Conservation (phyloP, 2,113 vertebrate species). For the Salvelinus alpinus region DNA sequence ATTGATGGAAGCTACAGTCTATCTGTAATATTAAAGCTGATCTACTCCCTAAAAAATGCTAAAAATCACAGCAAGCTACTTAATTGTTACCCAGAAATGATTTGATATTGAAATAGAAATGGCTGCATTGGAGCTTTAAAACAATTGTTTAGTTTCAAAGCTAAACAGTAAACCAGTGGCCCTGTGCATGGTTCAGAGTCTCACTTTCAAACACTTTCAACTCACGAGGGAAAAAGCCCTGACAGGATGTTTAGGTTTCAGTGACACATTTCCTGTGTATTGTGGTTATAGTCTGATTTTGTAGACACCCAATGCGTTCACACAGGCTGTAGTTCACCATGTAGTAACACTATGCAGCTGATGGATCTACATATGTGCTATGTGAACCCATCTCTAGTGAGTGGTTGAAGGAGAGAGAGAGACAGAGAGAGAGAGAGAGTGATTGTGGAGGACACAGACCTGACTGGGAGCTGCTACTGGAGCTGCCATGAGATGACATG, state of each 20-base stretch:
- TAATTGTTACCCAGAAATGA: not conserved
- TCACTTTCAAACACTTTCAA: not conserved
- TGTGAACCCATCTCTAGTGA: not conserved
- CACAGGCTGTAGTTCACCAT: not conserved
- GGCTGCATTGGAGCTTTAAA: not conserved
- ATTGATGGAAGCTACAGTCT: no score
- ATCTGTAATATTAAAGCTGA: no score
- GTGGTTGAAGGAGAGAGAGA: not conserved
- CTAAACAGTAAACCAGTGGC: not conserved
- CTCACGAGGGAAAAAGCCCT: not conserved
- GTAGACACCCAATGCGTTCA: not conserved
- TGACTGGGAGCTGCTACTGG: conserved; percentile 70
- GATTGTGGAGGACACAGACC: conserved; percentile 50
- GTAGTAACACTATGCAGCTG: not conserved
- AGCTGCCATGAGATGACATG: conserved; percentile 43
- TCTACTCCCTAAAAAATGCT: no score
- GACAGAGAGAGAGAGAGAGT: not conserved
- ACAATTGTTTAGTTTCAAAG: not conserved
- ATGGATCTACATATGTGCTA: not conserved
- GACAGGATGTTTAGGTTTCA: conserved; percentile 4
- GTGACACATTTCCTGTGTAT: not conserved
- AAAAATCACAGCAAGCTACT: not conserved
- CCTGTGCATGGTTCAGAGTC: not conserved
- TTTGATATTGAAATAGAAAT: not conserved
- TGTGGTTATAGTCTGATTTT: not conserved